Evolutionary conservation across 2,888 invertebrate genomes (phyloP).

Genomic region (Tortrix viridana): DNA sequence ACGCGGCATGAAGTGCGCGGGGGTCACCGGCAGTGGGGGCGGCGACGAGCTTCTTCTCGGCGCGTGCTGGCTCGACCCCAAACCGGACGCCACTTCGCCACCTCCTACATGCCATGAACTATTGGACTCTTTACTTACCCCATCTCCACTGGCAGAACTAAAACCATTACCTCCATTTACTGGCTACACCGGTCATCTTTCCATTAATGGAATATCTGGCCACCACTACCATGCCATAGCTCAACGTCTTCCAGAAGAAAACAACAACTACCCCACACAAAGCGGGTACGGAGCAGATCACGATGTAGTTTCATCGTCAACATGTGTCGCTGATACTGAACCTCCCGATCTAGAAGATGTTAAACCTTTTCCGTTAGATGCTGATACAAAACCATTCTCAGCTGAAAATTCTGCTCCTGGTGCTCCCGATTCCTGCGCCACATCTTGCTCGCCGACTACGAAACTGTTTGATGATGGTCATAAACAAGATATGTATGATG

Average conservation of each 20-base stretch:
- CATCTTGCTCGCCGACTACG: slow-evolving; percentile 79
- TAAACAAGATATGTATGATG: slow-evolving; percentile 87
- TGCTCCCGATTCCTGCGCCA: slow-evolving; percentile 84
- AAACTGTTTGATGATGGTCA: slow-evolving; percentile 79
- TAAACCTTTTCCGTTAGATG: slow-evolving; percentile 84
- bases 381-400: slow-evolving; percentile 71
- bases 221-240: slow-evolving; percentile 95
- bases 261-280: slow-evolving; percentile 87
- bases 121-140: slow-evolving; percentile 87
- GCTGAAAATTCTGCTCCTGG: slow-evolving; percentile 81
- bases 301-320: slow-evolving; percentile 90
- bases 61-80: slow-evolving; percentile 89
- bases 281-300: slow-evolving; percentile 86
- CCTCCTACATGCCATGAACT: slow-evolving; percentile 85
- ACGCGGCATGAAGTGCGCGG: slow-evolving; percentile 86
- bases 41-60: slow-evolving; percentile 89
- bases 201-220: slow-evolving; percentile 94
- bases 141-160: slow-evolving; percentile 90
- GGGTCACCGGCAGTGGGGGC: slow-evolving; percentile 71
- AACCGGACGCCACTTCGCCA: slow-evolving; percentile 74
- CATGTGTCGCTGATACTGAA: slow-evolving; percentile 87
- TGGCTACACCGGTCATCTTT: slow-evolving; percentile 92
- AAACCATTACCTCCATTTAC: slow-evolving; percentile 93
- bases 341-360: slow-evolving; percentile 85
- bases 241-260: slow-evolving; percentile 89